These are phyloP conservation scores for Syrrhaptes paradoxus DNA, from an alignment of 2,113 vertebrate genomes.

Conservation along the genomic window DNA sequence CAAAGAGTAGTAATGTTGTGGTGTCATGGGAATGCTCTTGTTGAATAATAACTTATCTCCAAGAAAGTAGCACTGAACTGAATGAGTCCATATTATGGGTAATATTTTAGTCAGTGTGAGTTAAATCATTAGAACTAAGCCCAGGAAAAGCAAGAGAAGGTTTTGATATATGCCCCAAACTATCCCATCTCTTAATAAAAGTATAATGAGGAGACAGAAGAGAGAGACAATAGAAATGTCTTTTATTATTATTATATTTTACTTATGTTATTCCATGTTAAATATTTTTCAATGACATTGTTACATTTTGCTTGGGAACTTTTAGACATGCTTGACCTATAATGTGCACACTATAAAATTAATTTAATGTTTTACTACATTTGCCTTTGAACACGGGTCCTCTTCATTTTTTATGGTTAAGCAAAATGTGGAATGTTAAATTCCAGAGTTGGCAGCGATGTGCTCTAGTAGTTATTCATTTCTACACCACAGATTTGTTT, in stretches of 20 bases:
- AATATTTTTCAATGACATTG: slow-evolving; percentile 36
- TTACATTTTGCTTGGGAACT: slow-evolving; percentile 51
- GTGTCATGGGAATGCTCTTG: neutral
- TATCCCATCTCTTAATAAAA: neutral
- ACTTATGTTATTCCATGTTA: neutral
- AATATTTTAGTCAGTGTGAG: neutral
- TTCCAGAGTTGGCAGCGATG: slow-evolving; percentile 43
- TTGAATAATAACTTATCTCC: neutral
- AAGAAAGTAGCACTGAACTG: neutral
- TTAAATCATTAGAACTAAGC: neutral
- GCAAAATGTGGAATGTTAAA: slow-evolving; percentile 59
- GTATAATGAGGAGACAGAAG: neutral
- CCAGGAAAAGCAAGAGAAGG: neutral
- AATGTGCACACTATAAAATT: slow-evolving; percentile 57
- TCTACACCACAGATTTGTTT: slow-evolving; percentile 60
- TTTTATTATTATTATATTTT: slow-evolving; percentile 25
- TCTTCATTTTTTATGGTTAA: slow-evolving; percentile 72
- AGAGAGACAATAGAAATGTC: neutral
- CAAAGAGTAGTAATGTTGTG: neutral
- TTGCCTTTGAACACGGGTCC: slow-evolving; percentile 57
- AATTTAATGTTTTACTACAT: slow-evolving; percentile 62
- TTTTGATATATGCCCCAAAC: neutral
- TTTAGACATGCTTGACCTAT: slow-evolving; percentile 51
- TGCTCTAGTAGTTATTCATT: slow-evolving; percentile 50
- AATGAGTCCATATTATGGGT: neutral